Percentiles rank a stretch among this genome's conserved stretches.
Conservation (phyloP, 2,888 invertebrate genomes). For the Hydropsyche betteni region DNA sequence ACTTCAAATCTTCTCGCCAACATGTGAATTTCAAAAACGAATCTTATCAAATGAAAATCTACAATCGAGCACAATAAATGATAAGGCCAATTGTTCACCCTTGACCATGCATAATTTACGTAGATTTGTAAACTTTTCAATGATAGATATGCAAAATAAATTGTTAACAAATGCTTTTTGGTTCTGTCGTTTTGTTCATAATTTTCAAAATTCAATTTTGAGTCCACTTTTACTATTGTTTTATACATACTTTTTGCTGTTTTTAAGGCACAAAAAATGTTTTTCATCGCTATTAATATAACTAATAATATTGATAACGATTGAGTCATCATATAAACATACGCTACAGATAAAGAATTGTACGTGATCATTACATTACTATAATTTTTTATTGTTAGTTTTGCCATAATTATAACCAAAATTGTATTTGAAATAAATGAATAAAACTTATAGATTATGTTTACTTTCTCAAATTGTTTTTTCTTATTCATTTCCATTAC, state of each 20-base stretch:
- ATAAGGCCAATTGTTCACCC: neutral
- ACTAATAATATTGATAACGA: neutral
- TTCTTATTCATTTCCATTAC: too few relatives aligned
- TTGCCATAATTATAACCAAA: too few relatives aligned
- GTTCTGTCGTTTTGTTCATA: neutral
- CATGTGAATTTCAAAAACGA: neutral
- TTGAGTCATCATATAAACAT: neutral
- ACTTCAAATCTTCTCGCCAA: constrained; percentile 1
- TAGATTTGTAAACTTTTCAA: neutral
- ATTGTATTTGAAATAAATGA: too few relatives aligned
- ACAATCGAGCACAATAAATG: neutral
- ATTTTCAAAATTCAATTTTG: neutral
- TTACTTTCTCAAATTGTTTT: too few relatives aligned
- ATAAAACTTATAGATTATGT: too few relatives aligned
- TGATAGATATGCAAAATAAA: neutral
- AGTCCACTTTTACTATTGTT: neutral
- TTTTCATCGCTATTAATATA: neutral
- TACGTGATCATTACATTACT: neutral
- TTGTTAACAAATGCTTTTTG: neutral
- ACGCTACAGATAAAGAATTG: neutral
- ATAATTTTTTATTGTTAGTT: neutral
- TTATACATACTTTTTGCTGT: neutral
- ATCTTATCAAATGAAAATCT: neutral
- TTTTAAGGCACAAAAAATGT: neutral
- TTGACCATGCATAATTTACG: neutral